These are phyloP conservation scores for Tapirus terrestris DNA, from an alignment of 2,113 vertebrate genomes.

Conservation along the genomic window DNA sequence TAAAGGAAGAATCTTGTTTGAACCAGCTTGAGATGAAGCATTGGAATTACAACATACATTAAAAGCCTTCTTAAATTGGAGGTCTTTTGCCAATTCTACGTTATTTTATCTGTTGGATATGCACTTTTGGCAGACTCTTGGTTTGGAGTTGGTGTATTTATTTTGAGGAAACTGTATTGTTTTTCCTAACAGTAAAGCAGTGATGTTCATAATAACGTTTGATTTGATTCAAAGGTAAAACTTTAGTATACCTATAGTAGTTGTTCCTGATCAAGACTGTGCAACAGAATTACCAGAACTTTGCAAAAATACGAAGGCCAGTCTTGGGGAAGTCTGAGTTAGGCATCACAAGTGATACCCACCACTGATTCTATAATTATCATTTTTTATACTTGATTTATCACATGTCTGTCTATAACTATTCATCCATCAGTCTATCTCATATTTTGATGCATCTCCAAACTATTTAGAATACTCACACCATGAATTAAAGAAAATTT, in stretches of 20 bases:
- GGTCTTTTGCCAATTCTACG: background rate
- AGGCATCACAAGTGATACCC: background rate
- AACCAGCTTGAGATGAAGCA: background rate
- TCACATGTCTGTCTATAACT: background rate
- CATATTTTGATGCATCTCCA: constrained; percentile 17
- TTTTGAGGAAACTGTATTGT: background rate
- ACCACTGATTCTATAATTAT: background rate
- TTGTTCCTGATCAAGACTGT: background rate
- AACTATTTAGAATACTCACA: background rate
- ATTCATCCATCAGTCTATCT: background rate
- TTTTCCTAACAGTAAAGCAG: constrained; percentile 1
- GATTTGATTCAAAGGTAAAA: background rate
- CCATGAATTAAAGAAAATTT: background rate
- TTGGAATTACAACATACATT: constrained; percentile 19
- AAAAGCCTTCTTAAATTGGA: constrained; percentile 20
- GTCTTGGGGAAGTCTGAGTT: background rate
- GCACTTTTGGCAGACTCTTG: background rate
- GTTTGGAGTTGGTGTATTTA: background rate
- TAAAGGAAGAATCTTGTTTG: background rate
- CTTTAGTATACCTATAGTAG: background rate
- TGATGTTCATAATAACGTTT: background rate
- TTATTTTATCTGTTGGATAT: background rate
- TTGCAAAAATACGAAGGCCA: background rate
- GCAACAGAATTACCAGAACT: background rate
- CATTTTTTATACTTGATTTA: background rate